Evolutionary conservation across 2,888 invertebrate species (phyloP), one percentile per base, ranked within the genome.

Genomic region (Andrena marginata): DNA sequence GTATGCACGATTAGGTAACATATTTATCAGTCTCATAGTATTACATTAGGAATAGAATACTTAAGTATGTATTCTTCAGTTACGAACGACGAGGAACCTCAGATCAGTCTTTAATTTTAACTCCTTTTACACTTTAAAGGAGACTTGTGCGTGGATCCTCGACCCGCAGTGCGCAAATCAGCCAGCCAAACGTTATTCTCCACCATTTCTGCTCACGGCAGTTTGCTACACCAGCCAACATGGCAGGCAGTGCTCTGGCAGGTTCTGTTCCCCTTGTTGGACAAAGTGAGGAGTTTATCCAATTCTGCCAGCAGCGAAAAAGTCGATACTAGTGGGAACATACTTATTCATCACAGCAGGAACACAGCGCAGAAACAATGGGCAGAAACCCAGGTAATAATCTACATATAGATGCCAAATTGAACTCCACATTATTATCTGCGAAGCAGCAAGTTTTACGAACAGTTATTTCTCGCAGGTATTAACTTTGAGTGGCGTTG

Each of bases 341-440:
- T 99, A 87, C 95, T 99, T 5, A 99, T 99, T 90, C 99, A 99
- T 94, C 99, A 99, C 94, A 98, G 99, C 0, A 96, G 99, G 78
- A 99, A 99, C 94, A 99, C 99, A 0, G 99, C 99, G 65, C 99
- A 99, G 94, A 99, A 99, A 91, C 99, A 99, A 92, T 99, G 99
- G 99, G 99, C 99, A 0, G 99, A 99, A 94, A 99, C 99, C 0
- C 98, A 99, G 95, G 97, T 96, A 88, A 82, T 49, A 63, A 49
- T 65, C 59, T 20, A 31, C 31, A 33, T 64, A 26, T 20, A 33
- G 8, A 29, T 16, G 56, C 49, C 6, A 16, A 20, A 65, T n/a
- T 7, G 16, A 31, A 59, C 16, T 29, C 16, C 13, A n/a, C 42
- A n/a, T 16, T 48, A 29, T 64, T 65, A 10, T 10, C 6, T 49